Percentiles rank a stretch among this genome's conserved stretches.
These are phyloP conservation scores for Malacosoma neustria DNA, from an alignment of 2,888 invertebrate species.

Conservation along the genomic window DNA sequence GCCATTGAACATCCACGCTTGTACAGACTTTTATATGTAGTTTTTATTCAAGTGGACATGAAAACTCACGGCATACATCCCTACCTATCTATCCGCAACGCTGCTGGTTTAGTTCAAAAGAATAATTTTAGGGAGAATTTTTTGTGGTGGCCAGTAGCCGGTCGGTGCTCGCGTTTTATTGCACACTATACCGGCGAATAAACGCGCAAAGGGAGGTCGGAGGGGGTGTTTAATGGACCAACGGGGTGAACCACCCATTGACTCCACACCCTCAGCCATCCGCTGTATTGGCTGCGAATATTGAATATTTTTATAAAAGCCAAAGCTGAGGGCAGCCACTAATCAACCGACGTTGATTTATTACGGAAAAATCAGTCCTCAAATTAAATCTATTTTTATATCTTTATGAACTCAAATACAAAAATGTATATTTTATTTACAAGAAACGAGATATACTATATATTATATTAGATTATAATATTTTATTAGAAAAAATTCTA, in stretches of 20 bases:
- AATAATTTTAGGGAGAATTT: constrained; percentile 61
- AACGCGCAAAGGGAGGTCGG: constrained; percentile 33
- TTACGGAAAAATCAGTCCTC: too few species aligned
- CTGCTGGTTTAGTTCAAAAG: constrained; percentile 36
- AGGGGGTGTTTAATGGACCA: constrained; percentile 53
- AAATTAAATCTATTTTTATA: too few species aligned
- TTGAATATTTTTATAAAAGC: constrained; percentile 61
- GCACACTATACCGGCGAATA: constrained; percentile 69
- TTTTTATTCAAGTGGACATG: constrained; percentile 17
- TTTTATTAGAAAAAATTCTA: too few species aligned
- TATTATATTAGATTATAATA: too few species aligned
- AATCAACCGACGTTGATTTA: constrained; percentile 34
- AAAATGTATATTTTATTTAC: too few species aligned
- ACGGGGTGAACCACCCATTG: constrained; percentile 17
- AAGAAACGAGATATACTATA: too few species aligned
- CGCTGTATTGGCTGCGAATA: constrained; percentile 53
- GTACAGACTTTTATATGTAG: constrained; percentile 14
- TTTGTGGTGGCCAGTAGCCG: constrained; percentile 55
- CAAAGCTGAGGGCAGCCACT: constrained; percentile 41
- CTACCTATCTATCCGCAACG: constrained; percentile 15
- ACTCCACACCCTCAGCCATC: constrained; percentile 13
- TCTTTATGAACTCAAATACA: too few species aligned
- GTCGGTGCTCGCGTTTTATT: constrained; percentile 61
- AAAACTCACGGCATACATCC: constrained; percentile 16
- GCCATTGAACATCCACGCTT: constrained; percentile 19